Percentiles rank a stretch among this genome's conserved stretches.
Evolutionary conservation across 2,888 invertebrate genomes (phyloP).

Genomic region (Nowickia ferox): DNA sequence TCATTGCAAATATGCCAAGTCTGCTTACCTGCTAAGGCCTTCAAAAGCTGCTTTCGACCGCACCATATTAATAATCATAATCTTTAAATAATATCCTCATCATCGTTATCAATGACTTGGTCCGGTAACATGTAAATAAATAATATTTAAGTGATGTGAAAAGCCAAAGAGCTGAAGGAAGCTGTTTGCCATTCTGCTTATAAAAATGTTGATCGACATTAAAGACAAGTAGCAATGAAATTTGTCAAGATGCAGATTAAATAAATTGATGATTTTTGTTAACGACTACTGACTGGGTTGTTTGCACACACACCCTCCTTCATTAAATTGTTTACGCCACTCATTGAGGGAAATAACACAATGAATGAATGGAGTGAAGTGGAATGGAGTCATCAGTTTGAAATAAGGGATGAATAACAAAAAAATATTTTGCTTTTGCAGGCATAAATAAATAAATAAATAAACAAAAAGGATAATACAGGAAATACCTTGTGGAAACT

Average conservation of each 20-base stretch:
- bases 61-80: too few species aligned
- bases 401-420: neutral
- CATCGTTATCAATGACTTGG: too few species aligned
- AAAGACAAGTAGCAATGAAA: neutral
- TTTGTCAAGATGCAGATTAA: neutral
- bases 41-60: too few species aligned
- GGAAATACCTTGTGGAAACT: neutral
- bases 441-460: too few species aligned
- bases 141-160: neutral
- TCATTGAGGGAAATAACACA: neutral
- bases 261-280: neutral
- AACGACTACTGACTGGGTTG: neutral
- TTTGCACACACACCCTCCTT: neutral
- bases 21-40: too few species aligned
- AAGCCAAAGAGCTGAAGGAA: neutral
- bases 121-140: too few species aligned
- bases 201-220: neutral
- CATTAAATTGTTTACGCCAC: neutral
- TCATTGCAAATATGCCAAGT: too few species aligned
- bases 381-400: too few species aligned
- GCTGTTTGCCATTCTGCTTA: neutral
- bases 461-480: neutral
- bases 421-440: neutral
- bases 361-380: neutral
- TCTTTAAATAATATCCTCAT: too few species aligned